Conservation (phyloP, 2,113 vertebrate species). For the Takifugu bimaculatus region DNA sequence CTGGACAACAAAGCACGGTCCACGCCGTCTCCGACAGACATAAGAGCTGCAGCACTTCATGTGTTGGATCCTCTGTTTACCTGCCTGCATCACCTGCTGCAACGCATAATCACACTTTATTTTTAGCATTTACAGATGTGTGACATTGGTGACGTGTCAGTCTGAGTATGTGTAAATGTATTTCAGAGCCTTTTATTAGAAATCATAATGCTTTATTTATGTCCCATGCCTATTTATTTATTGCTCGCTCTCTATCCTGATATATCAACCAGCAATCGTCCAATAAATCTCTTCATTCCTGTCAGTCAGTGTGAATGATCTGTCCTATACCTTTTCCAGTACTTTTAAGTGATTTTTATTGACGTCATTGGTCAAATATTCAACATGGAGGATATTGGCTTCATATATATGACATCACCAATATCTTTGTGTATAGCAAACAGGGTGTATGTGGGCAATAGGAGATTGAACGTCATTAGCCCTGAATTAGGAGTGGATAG, state of each 20-base stretch:
- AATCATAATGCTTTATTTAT: neutral
- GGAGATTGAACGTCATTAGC: no score
- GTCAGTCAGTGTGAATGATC: neutral
- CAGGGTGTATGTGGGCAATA: no score
- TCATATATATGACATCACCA: no score
- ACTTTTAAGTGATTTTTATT: no score
- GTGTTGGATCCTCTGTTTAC: neutral
- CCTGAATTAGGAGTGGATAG: no score
- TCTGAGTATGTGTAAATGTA: constrained; percentile 10
- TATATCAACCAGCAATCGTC: neutral
- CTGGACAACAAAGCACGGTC: no score
- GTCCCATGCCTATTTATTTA: constrained; percentile 3
- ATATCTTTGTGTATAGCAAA: no score
- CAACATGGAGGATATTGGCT: no score
- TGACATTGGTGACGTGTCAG: neutral
- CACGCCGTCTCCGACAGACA: neutral
- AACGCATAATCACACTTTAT: no score
- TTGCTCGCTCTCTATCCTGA: constrained; percentile 8
- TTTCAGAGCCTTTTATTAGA: neutral
- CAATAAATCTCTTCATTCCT: neutral
- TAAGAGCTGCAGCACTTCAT: constrained; percentile 9
- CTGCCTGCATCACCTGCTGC: no score
- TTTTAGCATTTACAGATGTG: constrained; percentile 9
- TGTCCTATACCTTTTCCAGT: no score
- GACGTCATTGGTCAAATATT: no score